These are phyloP conservation scores for Lepidocyrtoides sp. DNA, from an alignment of 2,888 invertebrate species.

Conservation along the genomic window DNA sequence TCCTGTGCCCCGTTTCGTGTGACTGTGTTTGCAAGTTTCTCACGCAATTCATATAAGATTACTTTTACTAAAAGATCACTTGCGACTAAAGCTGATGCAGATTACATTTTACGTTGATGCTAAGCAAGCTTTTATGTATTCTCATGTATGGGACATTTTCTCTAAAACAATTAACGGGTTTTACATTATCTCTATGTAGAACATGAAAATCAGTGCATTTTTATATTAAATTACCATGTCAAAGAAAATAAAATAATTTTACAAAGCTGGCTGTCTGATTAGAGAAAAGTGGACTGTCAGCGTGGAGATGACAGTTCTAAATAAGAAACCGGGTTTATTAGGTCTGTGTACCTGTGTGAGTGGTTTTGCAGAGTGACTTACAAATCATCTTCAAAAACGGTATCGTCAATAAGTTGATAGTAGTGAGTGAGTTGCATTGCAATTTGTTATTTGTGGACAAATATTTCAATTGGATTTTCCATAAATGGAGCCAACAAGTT, in stretches of 20 bases:
- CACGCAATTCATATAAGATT: constrained; percentile 16
- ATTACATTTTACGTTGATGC: no score
- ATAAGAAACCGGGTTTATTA: constrained; percentile 31
- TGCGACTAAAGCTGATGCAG: background rate
- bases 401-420: no score
- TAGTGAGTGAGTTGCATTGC: background rate
- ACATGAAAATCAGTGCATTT: constrained; percentile 8
- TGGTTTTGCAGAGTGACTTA: background rate
- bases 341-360: background rate
- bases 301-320: constrained; percentile 10
- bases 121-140: background rate
- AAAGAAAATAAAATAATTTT: background rate
- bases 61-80: background rate
- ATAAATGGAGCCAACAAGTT: constrained; percentile 40
- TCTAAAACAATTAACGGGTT: constrained; percentile 20
- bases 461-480: constrained; percentile 50
- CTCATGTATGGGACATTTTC: background rate
- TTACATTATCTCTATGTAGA: background rate
- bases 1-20: background rate
- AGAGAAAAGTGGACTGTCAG: constrained; percentile 23
- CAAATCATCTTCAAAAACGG: constrained; percentile 8
- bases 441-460: constrained; percentile 21
- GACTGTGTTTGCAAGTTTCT: constrained; percentile 4
- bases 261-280: background rate
- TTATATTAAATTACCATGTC: background rate